These are phyloP conservation scores for Ophiodon elongatus DNA, from an alignment of 2,113 vertebrate genomes.

Conservation along the genomic window DNA sequence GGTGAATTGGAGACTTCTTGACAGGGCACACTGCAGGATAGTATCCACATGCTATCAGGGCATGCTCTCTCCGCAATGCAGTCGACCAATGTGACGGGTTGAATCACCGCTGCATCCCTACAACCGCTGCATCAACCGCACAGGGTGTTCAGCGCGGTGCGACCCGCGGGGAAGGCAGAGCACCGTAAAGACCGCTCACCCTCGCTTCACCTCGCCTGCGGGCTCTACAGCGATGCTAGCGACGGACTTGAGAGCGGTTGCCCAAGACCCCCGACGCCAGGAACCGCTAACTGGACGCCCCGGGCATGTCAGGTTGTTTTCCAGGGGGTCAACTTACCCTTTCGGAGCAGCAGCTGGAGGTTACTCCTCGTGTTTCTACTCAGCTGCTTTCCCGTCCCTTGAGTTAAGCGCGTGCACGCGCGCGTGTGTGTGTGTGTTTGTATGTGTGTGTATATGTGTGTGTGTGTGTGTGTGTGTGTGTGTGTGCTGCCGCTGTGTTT, in stretches of 20 bases:
- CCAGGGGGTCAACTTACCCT: conserved; percentile 54
- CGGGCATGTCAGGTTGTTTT: conserved; percentile 27
- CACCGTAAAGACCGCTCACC: conserved; percentile 1
- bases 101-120: conserved; percentile 51
- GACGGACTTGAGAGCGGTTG: background rate
- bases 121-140: conserved; percentile 19
- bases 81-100: conserved; percentile 48
- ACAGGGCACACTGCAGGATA: background rate
- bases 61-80: conserved; percentile 74
- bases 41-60: conserved; percentile 29
- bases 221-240: conserved; percentile 3
- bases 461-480: background rate
- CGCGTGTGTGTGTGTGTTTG: background rate
- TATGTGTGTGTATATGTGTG: background rate
- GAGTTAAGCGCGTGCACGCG: background rate
- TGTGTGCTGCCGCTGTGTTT: conserved; percentile 31
- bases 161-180: background rate
- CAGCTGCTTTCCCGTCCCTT: conserved; percentile 21
- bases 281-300: conserved; percentile 14
- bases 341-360: conserved; percentile 41
- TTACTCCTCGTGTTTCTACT: conserved; percentile 19
- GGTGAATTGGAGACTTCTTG: background rate
- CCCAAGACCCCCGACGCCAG: conserved; percentile 28
- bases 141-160: background rate
- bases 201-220: conserved; percentile 22